Percentiles rank a stretch among this genome's conserved stretches.
Conservation (phyloP, 1,140 invertebrate genomes). For the Alviniconcha marisindica region DNA sequence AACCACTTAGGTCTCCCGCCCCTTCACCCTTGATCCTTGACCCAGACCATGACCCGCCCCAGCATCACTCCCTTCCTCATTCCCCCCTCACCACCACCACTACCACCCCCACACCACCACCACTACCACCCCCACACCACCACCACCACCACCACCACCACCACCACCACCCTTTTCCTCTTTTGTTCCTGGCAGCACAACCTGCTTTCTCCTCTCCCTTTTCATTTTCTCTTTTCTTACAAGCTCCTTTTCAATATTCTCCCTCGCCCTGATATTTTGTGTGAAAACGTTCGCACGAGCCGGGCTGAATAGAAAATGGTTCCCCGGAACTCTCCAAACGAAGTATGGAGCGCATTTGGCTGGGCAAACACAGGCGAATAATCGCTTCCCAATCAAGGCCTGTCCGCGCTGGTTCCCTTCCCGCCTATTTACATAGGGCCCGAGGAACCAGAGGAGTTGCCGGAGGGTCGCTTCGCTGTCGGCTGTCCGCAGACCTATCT, state of each 20-base stretch:
- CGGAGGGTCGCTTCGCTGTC: not conserved
- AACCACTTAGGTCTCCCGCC: not conserved
- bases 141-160: not conserved
- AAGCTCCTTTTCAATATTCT: conserved; percentile 16
- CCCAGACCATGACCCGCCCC: not conserved
- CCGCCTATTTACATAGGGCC: not conserved
- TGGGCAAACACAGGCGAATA: conserved; percentile 6
- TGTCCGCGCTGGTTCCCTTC: not conserved
- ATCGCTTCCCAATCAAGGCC: conserved; percentile 10
- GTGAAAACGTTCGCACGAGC: conserved; percentile 4
- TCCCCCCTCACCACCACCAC: not conserved
- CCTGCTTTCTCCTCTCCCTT: conserved; percentile 4
- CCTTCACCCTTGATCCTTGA: not conserved
- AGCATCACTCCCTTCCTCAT: not conserved
- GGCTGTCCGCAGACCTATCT: not conserved
- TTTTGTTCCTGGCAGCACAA: too few relatives aligned
- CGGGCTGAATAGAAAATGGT: not conserved
- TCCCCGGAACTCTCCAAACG: conserved; percentile 6
- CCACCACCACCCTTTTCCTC: too few relatives aligned
- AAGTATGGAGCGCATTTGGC: conserved; percentile 10
- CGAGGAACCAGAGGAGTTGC: not conserved
- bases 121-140: not conserved
- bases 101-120: not conserved
- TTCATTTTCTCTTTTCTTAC: not conserved
- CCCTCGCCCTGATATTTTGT: conserved; percentile 7